Evolutionary conservation across 92 coral and sea anemone species (phyloP).

Genomic region (Epizoanthus fatuus): DNA sequence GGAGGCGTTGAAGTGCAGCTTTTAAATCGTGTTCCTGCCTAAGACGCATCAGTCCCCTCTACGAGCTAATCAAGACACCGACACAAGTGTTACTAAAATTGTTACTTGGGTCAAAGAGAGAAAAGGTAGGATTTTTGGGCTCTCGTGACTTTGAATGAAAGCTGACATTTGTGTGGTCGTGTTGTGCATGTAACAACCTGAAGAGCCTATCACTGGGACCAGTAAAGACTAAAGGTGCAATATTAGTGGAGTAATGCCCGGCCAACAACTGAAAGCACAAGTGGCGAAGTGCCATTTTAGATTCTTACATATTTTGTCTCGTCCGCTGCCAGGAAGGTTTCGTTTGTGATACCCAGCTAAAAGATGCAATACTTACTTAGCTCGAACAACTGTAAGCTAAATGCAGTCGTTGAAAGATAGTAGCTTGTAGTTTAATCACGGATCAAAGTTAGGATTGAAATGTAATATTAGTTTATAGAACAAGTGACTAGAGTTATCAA

Average conservation of each 20-base stretch:
- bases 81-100: not conserved
- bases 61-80: not conserved
- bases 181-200: slow-evolving; percentile 16
- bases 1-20: slow-evolving; percentile 12
- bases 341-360: too few relatives aligned
- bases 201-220: not conserved
- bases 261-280: not conserved
- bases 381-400: not conserved
- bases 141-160: not conserved
- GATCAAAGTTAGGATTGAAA: not conserved
- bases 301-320: not conserved
- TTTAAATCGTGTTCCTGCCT: slow-evolving; percentile 8
- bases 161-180: not conserved
- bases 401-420: not conserved
- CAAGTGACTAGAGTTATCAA: not conserved
- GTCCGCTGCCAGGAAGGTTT: not conserved
- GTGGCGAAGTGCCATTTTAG: not conserved
- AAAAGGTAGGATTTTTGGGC: slow-evolving; percentile 7
- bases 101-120: slow-evolving; percentile 1
- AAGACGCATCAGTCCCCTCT: not conserved
- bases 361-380: too few relatives aligned
- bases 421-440: not conserved
- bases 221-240: not conserved
- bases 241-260: not conserved
- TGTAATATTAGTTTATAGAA: not conserved